Base-by-base conservation (phyloP, 2,888 invertebrate genomes). In the Morpho deidamia region DNA sequence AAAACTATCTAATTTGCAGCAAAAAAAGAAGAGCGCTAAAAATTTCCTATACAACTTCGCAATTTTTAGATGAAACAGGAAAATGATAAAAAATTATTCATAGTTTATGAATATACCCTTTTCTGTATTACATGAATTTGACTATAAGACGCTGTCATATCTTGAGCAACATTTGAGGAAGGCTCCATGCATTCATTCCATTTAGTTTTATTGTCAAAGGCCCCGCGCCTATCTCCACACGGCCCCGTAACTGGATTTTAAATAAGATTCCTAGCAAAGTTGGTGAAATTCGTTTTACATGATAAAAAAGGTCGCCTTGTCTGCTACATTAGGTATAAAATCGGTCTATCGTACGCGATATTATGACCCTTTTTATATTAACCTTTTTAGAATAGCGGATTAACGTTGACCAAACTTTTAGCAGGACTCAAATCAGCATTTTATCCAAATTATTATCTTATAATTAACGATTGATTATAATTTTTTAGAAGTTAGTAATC, bases 191-290 rank as follows among this genome's bases (percentile, higher is more conserved):
- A 87, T 88, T 87, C 87, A 83, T 89, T 89, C 86, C 86, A 89
- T 88, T 89, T 88, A 85, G 88, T 89, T 89, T 87, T 89, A 89
- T 87, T 88, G 87, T 86, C 79, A 71, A 75, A 63, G 81, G 83
- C 76, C 87, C 23, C 84, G 83, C 79, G 86, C 88, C 86, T 88
- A 88, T 89, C 88, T 86, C 80, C 72, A 64, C 75, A 71, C 71
- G 72, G 71, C 74, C 71, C 79, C 78, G 78, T 87, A 87, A 89
- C 87, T 76, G 86, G 88, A 89, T 88, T 89, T 88, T 88, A 89
- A 89, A 89, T 89, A 87, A 87, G 88, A 86, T 87, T 83, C 76
- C 78, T 77, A 68, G 76, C 74, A 75, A 77, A 72, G 75, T 80
- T 80, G 76, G 76, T 74, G 80, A 86, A 86, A 85, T 88, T 88